Evolutionary conservation across 1,140 invertebrate genomes (phyloP), one percentile per base, ranked within the genome.

Genomic region (Drosophila neocordata): DNA sequence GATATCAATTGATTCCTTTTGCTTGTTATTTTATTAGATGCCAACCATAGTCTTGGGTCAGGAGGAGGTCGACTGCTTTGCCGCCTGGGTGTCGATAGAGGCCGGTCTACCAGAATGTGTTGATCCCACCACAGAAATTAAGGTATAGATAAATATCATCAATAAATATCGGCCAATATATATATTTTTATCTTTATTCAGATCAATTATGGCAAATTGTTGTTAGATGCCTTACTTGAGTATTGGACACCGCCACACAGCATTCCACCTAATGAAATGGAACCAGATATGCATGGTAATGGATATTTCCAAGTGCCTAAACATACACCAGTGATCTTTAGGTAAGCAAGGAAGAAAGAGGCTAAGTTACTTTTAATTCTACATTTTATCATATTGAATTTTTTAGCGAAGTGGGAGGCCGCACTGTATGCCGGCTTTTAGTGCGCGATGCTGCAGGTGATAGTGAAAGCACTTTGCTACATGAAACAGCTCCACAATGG

Each of bases 41-140:
- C 92, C 99, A 69, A 99, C 98, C 5, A 98, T 99, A 90, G 98
- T 99, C 91, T 93, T 99, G 74, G 96, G 96, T 1, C 96, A 97
- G 92, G 99, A 99, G 91, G 99, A 99, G 93, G 97, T 97, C 1
- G 99, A 99, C 90, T 99, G 98, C 92, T 97, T 99, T 89, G 96
- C 98, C 34, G 98, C 99, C 3, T 99, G 99, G 99, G 97, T 99
- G 1, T 99, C 98, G 55, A 98, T 97, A 92, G 98, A 99, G 90
- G 97, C 97, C 35, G 98, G 97, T 1, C 93, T 99, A 60, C 94
- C 90, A 15, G 91, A 92, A 60, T 89, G 85, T 27, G 84, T 83
- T 96, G 84, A 96, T 95, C 75, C 95, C 95, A 77, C 98, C 98
- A 93, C 96, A 96, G 90, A 99, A 58, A 91, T 91, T 41, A 92